Percentiles rank a stretch among this genome's conserved stretches.
Evolutionary conservation across 2,113 vertebrate species (phyloP).

Genomic region (Syrmaticus mikado): DNA sequence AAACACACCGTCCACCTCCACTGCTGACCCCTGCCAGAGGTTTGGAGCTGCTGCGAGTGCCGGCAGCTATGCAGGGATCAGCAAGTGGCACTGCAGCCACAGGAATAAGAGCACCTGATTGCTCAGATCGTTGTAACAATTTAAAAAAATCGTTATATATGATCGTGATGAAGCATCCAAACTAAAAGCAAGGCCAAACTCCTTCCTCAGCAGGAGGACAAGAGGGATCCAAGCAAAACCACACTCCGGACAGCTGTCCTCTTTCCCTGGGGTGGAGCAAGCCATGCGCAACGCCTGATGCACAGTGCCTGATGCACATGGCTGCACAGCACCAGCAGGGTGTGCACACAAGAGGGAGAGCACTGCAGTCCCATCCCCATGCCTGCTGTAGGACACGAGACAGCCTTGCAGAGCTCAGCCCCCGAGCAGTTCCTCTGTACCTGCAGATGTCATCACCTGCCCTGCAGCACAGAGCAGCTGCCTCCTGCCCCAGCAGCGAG

Average conservation of each 20-base stretch:
- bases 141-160: neutral
- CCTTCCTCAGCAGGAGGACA: neutral
- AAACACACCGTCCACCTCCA: neutral
- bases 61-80: accelerated
- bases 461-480: neutral
- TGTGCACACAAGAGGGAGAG: too few relatives aligned
- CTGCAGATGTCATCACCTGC: accelerated
- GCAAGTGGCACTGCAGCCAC: neutral
- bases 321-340: neutral
- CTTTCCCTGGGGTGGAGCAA: accelerated
- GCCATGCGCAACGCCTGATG: accelerated
- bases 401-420: accelerated
- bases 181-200: neutral
- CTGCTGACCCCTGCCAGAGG: neutral
- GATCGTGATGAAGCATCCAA: neutral
- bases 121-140: neutral
- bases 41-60: neutral
- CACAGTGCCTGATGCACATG: accelerated
- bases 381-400: accelerated
- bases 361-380: accelerated
- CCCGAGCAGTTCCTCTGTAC: neutral
- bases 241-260: neutral
- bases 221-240: neutral
- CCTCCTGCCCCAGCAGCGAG: accelerated
- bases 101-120: accelerated